Base-by-base conservation (phyloP, 2,888 invertebrate genomes). In the Anarsia innoxiella region DNA sequence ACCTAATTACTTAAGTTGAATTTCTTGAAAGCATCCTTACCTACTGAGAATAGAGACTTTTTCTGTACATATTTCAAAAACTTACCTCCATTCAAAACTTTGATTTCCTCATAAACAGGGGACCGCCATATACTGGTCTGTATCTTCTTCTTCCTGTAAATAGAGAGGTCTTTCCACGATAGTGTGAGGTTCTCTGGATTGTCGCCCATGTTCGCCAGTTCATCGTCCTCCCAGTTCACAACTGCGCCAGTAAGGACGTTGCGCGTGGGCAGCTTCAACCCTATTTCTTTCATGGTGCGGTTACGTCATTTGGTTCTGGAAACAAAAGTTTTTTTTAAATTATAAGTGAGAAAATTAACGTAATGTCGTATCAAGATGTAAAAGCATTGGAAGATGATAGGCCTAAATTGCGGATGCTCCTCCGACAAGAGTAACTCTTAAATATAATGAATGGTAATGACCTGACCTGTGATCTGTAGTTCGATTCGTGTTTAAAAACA, bases 31-130 rank as follows among this genome's bases (percentile, higher is more conserved):
- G n/a, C n/a, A n/a, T n/a, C n/a, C n/a, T n/a, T n/a, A n/a, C n/a
- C n/a, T n/a, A n/a, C n/a, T n/a, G n/a, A n/a, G n/a, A n/a, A n/a
- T n/a, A n/a, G n/a, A n/a, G n/a, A n/a, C n/a, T n/a, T n/a, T n/a
- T n/a, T n/a, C n/a, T n/a, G n/a, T n/a, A n/a, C n/a, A n/a, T n/a
- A n/a, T n/a, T n/a, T n/a, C n/a, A n/a, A n/a, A n/a, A n/a, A n/a
- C 41, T 35, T 5, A 88, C 88, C 87, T 72, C 84, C 86, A 59
- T 87, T 82, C 32, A 89, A 58, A 26, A 89, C 78, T 44, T 82
- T 82, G 10, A 87, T 67, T 48, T 85, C 79, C 49, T 88, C 87
- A 44, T 82, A 79, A 1, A 68, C 70, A 15, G 83, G 63, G 0
- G 83, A 78, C 31, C 77, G 68, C 74, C 87, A 85, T 37, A 87